Evolutionary conservation across 2,113 vertebrate genomes (phyloP).

Genomic region (Galbula dea): DNA sequence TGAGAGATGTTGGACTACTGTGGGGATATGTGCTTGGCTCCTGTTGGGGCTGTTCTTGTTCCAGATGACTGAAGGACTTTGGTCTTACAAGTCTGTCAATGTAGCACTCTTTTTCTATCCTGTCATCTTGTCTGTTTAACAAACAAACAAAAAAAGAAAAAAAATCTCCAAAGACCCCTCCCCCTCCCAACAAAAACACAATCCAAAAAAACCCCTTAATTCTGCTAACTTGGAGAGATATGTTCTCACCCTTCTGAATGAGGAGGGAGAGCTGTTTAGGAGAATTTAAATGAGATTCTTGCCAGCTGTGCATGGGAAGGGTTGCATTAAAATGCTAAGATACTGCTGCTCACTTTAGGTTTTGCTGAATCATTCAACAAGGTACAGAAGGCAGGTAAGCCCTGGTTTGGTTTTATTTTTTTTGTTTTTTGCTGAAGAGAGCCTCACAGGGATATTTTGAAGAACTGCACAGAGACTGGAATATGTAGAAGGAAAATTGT

Average conservation of each 20-base stretch:
- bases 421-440: constrained; percentile 37
- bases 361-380: constrained; percentile 38
- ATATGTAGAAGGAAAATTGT: background rate
- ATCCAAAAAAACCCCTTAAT: rapidly evolving
- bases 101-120: background rate
- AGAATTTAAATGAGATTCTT: background rate
- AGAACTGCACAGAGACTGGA: constrained; percentile 35
- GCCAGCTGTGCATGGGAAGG: background rate
- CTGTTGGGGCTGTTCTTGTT: background rate
- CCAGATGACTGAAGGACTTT: background rate
- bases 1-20: background rate
- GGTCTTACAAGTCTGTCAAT: background rate
- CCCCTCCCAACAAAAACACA: background rate
- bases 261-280: background rate
- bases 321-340: background rate
- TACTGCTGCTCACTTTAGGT: background rate
- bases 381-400: constrained; percentile 13
- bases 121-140: background rate
- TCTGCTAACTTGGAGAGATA: background rate
- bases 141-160: background rate
- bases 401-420: background rate
- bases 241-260: background rate
- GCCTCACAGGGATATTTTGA: constrained; percentile 46
- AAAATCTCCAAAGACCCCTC: background rate
- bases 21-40: background rate